A percentile compares a stretch with the other conserved stretches of the same genome.
These are phyloP conservation scores for Neuroscelio doddi DNA, from an alignment of 2,888 invertebrate genomes.

Conservation along the genomic window DNA sequence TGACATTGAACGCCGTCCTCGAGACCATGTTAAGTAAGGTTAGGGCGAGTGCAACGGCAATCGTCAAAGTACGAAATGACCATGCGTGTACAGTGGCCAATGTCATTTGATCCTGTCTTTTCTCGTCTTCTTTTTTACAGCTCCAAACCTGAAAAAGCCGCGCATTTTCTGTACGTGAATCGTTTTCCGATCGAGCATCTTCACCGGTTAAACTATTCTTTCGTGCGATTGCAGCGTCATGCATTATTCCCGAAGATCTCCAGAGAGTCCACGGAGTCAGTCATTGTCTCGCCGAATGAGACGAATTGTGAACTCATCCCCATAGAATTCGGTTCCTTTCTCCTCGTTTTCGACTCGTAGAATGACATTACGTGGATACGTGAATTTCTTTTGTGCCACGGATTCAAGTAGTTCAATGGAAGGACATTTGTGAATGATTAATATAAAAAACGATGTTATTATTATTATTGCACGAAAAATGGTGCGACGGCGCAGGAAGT, in stretches of 20 bases:
- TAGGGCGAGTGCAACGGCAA: slow-evolving; percentile 35
- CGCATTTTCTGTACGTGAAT: slow-evolving; percentile 58
- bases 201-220: slow-evolving; percentile 50
- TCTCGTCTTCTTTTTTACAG: slow-evolving; percentile 19
- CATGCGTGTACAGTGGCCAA: slow-evolving; percentile 43
- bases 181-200: slow-evolving; percentile 55
- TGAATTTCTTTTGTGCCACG: too few species aligned
- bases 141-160: slow-evolving; percentile 39
- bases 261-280: slow-evolving; percentile 39
- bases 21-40: slow-evolving; percentile 42
- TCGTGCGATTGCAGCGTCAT: slow-evolving; percentile 59
- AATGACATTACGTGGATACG: too few species aligned
- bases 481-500: too few species aligned
- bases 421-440: too few species aligned
- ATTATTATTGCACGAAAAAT: too few species aligned
- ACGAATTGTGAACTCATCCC: slow-evolving; percentile 23
- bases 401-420: too few species aligned
- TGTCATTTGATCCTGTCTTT: slow-evolving; percentile 38
- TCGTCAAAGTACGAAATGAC: slow-evolving; percentile 30
- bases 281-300: slow-evolving; percentile 26
- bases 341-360: slow-evolving; percentile 7
- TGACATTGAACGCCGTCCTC: slow-evolving; percentile 27
- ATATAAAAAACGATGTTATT: too few species aligned
- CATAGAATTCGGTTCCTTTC: slow-evolving; percentile 30
- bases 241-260: slow-evolving; percentile 59